Evolutionary conservation across 2,888 invertebrate species (phyloP).

Genomic region (Timandra comae): DNA sequence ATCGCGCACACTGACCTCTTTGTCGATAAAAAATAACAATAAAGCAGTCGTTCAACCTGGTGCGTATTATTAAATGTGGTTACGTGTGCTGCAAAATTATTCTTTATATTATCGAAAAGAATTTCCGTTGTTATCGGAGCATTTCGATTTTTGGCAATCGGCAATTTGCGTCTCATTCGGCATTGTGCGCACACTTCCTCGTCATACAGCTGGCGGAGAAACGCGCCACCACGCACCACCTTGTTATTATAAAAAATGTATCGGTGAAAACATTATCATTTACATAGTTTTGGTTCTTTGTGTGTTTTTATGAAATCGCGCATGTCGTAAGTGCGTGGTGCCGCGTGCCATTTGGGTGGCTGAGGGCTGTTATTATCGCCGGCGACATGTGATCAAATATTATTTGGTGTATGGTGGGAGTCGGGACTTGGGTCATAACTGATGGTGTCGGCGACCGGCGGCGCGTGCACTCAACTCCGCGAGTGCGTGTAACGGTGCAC

Average conservation of each 20-base stretch:
- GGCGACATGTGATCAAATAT: too few relatives aligned
- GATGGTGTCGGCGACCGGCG: conserved; percentile 67
- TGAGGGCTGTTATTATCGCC: too few relatives aligned
- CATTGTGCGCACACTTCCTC: conserved; percentile 57
- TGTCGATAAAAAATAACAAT: conserved; percentile 44
- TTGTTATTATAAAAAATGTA: conserved; percentile 63
- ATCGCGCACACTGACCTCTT: conserved; percentile 33
- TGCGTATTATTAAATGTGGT: conserved; percentile 40
- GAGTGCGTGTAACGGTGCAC: conserved; percentile 66
- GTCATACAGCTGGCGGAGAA: conserved; percentile 62
- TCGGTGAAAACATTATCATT: conserved; percentile 44
- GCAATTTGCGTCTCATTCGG: conserved; percentile 41
- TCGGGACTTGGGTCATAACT: conserved; percentile 33
- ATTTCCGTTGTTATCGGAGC: conserved; percentile 29
- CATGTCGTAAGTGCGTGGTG: conserved; percentile 32
- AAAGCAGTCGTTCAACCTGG: conserved; percentile 52
- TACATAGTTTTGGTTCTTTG: conserved; percentile 50
- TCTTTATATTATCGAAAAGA: conserved; percentile 23
- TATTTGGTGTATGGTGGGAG: too few relatives aligned
- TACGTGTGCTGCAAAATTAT: conserved; percentile 27
- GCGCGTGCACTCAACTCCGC: conserved; percentile 67
- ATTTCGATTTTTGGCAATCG: conserved; percentile 55
- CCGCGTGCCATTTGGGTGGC: conserved; percentile 6
- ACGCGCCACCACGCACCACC: conserved; percentile 49
- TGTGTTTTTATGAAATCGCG: conserved; percentile 42